Evolutionary conservation across 1,140 invertebrate species (phyloP).

Genomic region (Hormaphis cornu): DNA sequence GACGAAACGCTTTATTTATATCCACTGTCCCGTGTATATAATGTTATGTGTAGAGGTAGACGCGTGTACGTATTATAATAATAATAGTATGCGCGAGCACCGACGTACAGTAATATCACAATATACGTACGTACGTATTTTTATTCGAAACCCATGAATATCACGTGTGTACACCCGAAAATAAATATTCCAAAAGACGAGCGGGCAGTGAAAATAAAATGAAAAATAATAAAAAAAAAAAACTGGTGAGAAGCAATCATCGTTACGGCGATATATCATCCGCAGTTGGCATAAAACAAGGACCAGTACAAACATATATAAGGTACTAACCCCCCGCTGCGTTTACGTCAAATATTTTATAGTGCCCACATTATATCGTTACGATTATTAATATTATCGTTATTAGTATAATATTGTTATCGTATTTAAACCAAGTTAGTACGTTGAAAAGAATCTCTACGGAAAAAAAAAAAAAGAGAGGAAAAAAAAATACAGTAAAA

Average conservation of each 20-base stretch:
- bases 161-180: no score
- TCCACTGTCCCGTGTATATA: no score
- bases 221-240: conserved; percentile 30
- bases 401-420: conserved; percentile 13
- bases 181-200: no score
- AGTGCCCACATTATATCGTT: conserved; percentile 29
- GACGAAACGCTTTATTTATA: no score
- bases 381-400: neutral
- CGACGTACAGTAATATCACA: no score
- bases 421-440: conserved; percentile 22
- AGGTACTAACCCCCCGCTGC: conserved; percentile 28
- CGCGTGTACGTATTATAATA: no score
- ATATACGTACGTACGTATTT: no score
- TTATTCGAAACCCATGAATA: no score
- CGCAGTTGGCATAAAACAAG: conserved; percentile 32
- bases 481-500: no score
- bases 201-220: conserved; percentile 23
- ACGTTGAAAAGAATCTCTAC: neutral
- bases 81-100: no score
- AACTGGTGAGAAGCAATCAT: conserved; percentile 32
- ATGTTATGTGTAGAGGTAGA: no score
- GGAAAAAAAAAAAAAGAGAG: no score
- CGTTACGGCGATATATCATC: conserved; percentile 29
- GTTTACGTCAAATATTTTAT: conserved; percentile 31
- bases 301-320: conserved; percentile 31